These are phyloP conservation scores for Drosophila setifemur DNA, from an alignment of 1,140 invertebrate species.

Conservation along the genomic window DNA sequence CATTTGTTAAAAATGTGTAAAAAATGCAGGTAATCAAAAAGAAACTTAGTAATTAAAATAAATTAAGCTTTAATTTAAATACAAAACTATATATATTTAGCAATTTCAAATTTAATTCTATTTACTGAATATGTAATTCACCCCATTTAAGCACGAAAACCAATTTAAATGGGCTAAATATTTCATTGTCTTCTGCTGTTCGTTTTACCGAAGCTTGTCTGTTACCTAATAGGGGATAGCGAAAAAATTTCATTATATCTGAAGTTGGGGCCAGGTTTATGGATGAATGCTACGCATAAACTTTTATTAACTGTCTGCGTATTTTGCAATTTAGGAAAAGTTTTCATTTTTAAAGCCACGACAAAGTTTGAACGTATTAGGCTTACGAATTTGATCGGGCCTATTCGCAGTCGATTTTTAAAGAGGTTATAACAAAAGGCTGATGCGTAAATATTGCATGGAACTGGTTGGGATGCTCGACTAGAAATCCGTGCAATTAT, in stretches of 20 bases:
- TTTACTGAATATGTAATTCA: no score
- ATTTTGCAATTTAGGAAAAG: conserved; percentile 68
- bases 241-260: conserved; percentile 72
- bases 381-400: no score
- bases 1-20: no score
- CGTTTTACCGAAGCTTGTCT: not conserved
- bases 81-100: no score
- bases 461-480: not conserved
- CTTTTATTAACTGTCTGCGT: conserved; percentile 73
- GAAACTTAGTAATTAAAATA: no score
- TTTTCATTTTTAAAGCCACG: conserved; percentile 35
- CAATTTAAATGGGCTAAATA: not conserved
- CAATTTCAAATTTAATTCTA: no score
- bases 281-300: conserved; percentile 67
- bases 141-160: no score
- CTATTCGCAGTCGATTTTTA: no score
- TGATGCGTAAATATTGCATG: conserved; percentile 23
- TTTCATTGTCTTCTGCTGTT: not conserved
- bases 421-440: conserved; percentile 22
- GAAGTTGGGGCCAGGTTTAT: conserved; percentile 73
- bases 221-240: conserved; percentile 18
- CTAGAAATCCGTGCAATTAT: conserved; percentile 41
- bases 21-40: no score
- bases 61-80: no score
- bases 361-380: conserved; percentile 6